Base-by-base conservation (phyloP, 23 tunicate genomes). In the Halocynthia aurantium region DNA sequence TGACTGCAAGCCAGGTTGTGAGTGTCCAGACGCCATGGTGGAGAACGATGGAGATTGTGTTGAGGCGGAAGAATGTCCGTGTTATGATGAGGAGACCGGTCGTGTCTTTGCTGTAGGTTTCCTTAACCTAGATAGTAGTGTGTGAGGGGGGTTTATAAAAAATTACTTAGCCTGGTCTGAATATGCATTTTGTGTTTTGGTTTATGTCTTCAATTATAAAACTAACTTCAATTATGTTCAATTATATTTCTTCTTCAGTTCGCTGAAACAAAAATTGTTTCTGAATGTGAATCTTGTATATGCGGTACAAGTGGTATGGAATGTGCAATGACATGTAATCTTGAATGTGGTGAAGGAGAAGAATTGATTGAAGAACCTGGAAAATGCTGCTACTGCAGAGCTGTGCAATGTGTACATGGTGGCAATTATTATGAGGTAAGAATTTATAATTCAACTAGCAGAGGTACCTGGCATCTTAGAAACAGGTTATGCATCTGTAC, bases 301-400 rank as follows among this genome's bases (percentile, higher is more conserved):
- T 89, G 96, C 74, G 77, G 76, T 52, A 52, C 56, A 5, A 76
- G 72, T 17, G 88, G 82, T 17, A 70, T 89, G 53, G 82, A 79
- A 18, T 89, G 96, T 73, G 62, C 80, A 6, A 76, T 58, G 52
- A 69, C 82, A 50, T 89, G 96, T 71, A 76, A 84, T 67, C 22
- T 70, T 8, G 75, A 80, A 66, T 89, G 96, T 57, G 52, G 55
- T 7, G 86, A 83, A 10, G 61, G 64, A n/a, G 84, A 88, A 74
- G 81, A 83, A 67, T 81, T 88, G 51, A 65, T 83, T 52, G 61
- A 80, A 8, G 60, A 18, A 53, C 44, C 53, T 10, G 89, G 86
- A 61, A 55, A 80, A 53, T 89, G 96, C 54, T 89, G 96, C 70
- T 81, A 89, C 73, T 89, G 96, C 72, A 69, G 69, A 8, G 89